Conservation (phyloP, 2,888 invertebrate species). For the Timema podura region DNA sequence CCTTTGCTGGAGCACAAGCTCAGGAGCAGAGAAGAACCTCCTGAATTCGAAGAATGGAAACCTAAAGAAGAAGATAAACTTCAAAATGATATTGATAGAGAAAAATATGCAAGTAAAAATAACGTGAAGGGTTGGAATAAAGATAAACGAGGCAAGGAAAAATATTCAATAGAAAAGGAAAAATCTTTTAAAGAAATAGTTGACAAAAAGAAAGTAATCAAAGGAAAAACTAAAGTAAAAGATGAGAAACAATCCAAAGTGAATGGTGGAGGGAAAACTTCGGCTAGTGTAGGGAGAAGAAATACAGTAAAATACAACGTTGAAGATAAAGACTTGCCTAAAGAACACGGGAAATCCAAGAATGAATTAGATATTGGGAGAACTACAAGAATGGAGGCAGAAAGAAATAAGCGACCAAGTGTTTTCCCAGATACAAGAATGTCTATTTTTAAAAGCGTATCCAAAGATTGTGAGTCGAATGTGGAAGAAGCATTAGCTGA, state of each 20-base stretch:
- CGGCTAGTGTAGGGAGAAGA: background rate
- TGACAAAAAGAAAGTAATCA: no score
- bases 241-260: slow-evolving; percentile 35
- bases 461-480: no score
- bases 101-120: background rate
- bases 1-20: slow-evolving; percentile 51
- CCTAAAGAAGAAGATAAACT: background rate
- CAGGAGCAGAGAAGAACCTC: slow-evolving; percentile 32
- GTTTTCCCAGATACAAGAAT: no score
- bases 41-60: background rate
- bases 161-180: slow-evolving; percentile 11
- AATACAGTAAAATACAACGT: no score
- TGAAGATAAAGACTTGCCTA: slow-evolving; percentile 10
- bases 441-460: no score
- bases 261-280: slow-evolving; percentile 24
- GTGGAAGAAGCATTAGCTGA: no score
- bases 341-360: background rate
- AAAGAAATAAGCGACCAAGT: no score
- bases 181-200: no score
- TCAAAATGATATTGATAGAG: background rate
- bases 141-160: background rate
- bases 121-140: background rate
- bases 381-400: no score
- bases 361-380: no score
- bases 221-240: no score